Evolutionary conservation across 2,797 vertebrate genomes (phyloP).

Genomic region (Poliocrania exsul): DNA sequence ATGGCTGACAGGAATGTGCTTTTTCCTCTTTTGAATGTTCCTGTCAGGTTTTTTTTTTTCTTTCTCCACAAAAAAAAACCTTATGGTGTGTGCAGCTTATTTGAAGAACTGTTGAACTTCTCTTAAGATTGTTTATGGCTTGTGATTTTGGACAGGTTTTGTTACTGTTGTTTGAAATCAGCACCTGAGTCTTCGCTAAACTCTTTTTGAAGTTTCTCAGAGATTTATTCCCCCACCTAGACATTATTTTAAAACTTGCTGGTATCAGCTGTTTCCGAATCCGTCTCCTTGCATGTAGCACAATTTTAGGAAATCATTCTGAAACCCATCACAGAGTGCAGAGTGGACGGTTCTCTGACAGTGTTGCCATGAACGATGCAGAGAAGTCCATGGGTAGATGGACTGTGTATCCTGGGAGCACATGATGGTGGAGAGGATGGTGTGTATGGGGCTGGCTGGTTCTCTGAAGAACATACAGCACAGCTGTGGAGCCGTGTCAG

Average conservation of each 20-base stretch:
- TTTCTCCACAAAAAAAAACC: background rate
- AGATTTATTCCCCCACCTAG: background rate
- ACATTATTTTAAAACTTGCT: constrained; percentile 56
- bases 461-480: accelerated
- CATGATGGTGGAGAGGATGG: background rate
- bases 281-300: constrained; percentile 64
- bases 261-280: constrained; percentile 68
- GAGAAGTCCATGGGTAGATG: constrained; percentile 66
- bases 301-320: constrained; percentile 66
- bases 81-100: background rate
- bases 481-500: background rate
- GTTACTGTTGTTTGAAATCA: background rate
- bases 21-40: background rate
- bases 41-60: background rate
- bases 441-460: background rate
- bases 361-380: constrained; percentile 51
- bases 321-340: constrained; percentile 61
- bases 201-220: background rate
- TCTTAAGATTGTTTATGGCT: background rate
- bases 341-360: constrained; percentile 41
- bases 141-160: background rate
- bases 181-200: background rate
- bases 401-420: constrained; percentile 46
- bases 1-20: background rate
- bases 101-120: background rate